phyloP scores from a whole-genome alignment of 2,113 vertebrate species.

The Todiramphus saurophagus region DNA sequence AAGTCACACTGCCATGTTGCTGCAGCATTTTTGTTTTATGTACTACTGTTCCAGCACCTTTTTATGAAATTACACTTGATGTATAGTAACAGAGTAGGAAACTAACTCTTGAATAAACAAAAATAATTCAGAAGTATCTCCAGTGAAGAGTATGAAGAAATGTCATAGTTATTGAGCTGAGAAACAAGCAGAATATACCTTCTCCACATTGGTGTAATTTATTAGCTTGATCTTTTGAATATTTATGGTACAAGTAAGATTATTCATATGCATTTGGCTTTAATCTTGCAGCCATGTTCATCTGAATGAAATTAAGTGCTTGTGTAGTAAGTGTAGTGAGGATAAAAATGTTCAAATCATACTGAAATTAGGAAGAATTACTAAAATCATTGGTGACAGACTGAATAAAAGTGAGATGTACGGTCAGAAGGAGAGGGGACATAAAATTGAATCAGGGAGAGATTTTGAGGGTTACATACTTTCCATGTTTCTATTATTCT shows the following conservation, averaged over 20 bases:
- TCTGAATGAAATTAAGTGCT: neutral
- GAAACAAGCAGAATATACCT: neutral
- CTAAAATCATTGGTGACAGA: neutral
- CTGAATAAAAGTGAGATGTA: neutral
- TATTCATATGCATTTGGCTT: neutral
- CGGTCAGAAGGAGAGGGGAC: neutral
- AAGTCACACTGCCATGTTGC: neutral
- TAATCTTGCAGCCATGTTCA: neutral
- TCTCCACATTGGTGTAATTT: neutral
- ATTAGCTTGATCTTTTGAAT: neutral
- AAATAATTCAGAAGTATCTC: neutral
- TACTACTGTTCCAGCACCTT: neutral
- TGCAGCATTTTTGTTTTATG: neutral
- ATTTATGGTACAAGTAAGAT: neutral
- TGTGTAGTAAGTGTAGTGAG: neutral
- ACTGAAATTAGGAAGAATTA: neutral
- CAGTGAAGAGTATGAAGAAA: neutral
- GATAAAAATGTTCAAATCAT: neutral
- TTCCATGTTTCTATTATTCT: neutral
- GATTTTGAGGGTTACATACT: neutral
- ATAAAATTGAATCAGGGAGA: neutral
- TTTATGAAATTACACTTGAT: neutral
- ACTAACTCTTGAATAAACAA: neutral
- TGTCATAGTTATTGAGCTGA: neutral
- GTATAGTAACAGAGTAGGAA: neutral